A percentile compares a stretch with the other conserved stretches of the same genome.
Evolutionary conservation across 2,797 vertebrate species (phyloP).

Genomic region (Molothrus aeneus): DNA sequence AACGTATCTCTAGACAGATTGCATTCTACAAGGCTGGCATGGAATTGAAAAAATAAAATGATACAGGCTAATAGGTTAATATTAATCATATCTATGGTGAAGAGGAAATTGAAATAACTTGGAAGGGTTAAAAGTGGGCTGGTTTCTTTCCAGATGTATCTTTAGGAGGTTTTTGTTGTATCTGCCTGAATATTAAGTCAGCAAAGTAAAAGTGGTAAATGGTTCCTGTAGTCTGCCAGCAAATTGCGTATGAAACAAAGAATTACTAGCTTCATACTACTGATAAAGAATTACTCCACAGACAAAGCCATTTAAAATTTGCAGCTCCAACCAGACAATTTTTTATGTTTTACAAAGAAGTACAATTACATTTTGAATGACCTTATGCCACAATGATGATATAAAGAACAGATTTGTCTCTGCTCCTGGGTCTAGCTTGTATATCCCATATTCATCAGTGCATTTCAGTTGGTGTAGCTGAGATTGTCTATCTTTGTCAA

Average conservation of each 20-base stretch:
- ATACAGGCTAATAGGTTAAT: slow-evolving; percentile 32
- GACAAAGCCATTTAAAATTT: slow-evolving; percentile 64
- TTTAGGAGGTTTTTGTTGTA: slow-evolving; percentile 55
- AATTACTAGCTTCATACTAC: slow-evolving; percentile 47
- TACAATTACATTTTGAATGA: slow-evolving; percentile 67
- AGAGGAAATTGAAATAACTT: slow-evolving; percentile 57
- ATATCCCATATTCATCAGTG: slow-evolving; percentile 46
- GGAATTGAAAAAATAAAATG: slow-evolving; percentile 62
- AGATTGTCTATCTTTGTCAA: slow-evolving; percentile 58
- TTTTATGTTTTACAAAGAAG: slow-evolving; percentile 66
- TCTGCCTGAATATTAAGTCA: slow-evolving; percentile 64
- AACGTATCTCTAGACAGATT: slow-evolving; percentile 55
- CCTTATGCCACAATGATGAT: slow-evolving; percentile 61
- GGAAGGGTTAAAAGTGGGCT: slow-evolving; percentile 62
- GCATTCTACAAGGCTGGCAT: slow-evolving; percentile 44
- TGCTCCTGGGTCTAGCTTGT: slow-evolving; percentile 54
- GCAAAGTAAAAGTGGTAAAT: slow-evolving; percentile 62
- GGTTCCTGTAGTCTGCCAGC: slow-evolving; percentile 46
- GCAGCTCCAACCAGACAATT: slow-evolving; percentile 50
- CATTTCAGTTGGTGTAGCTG: slow-evolving; percentile 54
- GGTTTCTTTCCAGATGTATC: slow-evolving; percentile 32
- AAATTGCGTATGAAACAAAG: slow-evolving; percentile 63
- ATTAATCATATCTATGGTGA: slow-evolving; percentile 45
- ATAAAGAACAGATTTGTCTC: slow-evolving; percentile 71
- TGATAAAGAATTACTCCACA: slow-evolving; percentile 48